These are phyloP conservation scores for Zophobas morio DNA, from an alignment of 1,140 invertebrate genomes.

Conservation along the genomic window DNA sequence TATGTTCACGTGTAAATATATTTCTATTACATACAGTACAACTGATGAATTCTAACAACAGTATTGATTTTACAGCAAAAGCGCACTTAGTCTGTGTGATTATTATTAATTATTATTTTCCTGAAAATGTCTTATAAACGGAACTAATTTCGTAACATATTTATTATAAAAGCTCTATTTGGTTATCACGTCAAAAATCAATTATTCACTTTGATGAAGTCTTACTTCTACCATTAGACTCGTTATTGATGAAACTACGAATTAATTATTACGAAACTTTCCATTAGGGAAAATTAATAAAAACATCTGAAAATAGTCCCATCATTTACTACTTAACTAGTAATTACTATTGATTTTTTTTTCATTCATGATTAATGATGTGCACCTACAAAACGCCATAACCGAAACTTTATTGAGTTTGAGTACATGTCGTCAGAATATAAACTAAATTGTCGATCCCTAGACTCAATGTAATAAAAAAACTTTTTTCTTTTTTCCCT, in stretches of 20 bases:
- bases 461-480: conserved; percentile 23
- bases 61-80: too few species aligned
- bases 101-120: too few species aligned
- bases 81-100: too few species aligned
- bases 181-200: too few species aligned
- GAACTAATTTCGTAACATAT: too few species aligned
- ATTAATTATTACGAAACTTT: conserved; percentile 9
- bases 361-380: conserved; percentile 7
- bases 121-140: too few species aligned
- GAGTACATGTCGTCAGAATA: conserved; percentile 34
- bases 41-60: too few species aligned
- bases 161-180: too few species aligned
- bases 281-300: conserved; percentile 10
- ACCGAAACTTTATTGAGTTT: conserved; percentile 23
- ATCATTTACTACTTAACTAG: background rate
- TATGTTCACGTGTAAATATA: too few species aligned
- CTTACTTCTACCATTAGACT: background rate
- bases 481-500: conserved; percentile 28
- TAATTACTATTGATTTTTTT: conserved; percentile 8
- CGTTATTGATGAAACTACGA: background rate
- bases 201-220: background rate
- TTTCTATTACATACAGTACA: too few species aligned
- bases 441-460: conserved; percentile 36
- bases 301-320: background rate
- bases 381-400: conserved; percentile 1